These are phyloP conservation scores for Caenorhabditis panamensis DNA, from an alignment of 2,888 invertebrate species.

Conservation along the genomic window DNA sequence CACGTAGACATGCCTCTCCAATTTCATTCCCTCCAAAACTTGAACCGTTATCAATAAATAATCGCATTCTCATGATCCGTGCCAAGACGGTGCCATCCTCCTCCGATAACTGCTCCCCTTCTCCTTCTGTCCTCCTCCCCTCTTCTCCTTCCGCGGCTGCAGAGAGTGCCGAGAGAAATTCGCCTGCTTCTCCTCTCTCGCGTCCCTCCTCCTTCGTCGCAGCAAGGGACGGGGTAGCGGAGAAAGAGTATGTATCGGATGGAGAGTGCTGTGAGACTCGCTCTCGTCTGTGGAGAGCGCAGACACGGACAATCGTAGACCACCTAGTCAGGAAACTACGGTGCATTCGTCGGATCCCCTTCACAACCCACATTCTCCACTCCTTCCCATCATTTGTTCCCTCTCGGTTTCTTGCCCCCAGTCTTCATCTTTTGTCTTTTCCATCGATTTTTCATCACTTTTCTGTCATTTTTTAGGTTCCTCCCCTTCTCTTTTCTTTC, in stretches of 20 bases:
- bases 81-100: not conserved
- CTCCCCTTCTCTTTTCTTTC: no score
- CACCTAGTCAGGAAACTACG: conserved; percentile 41
- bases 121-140: not conserved
- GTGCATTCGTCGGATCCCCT: not conserved
- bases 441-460: not conserved
- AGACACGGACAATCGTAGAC: conserved; percentile 25
- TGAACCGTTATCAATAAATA: no score
- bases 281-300: conserved; percentile 16
- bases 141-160: not conserved
- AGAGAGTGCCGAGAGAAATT: not conserved
- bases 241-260: not conserved
- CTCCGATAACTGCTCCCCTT: not conserved
- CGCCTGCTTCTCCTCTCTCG: not conserved
- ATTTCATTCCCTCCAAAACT: no score
- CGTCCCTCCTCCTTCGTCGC: not conserved
- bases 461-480: no score
- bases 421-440: not conserved
- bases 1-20: no score
- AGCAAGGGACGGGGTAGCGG: not conserved
- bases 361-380: not conserved
- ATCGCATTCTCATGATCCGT: no score
- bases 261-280: conserved; percentile 6
- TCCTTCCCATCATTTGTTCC: not conserved
- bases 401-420: not conserved